phyloP scores from a whole-genome alignment of 2,888 invertebrate genomes.

The Isoperla grammatica region DNA sequence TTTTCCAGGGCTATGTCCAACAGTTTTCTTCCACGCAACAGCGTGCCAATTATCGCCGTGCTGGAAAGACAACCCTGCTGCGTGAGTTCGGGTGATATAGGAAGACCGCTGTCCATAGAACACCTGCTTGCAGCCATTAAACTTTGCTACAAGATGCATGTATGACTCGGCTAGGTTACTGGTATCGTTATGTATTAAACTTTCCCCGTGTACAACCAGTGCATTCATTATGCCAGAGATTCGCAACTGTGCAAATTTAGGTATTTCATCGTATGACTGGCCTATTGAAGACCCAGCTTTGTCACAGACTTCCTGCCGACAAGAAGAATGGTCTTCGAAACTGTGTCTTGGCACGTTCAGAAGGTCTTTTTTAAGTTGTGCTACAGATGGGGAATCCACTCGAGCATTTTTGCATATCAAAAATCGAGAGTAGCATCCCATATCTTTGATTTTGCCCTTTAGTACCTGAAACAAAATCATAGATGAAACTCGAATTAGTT shows the following conservation, averaged over 20 bases:
- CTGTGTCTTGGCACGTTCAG: background rate
- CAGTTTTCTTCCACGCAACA: background rate
- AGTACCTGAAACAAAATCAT: no score
- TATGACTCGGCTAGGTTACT: background rate
- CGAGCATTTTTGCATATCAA: no score
- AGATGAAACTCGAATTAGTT: no score
- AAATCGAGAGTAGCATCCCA: no score
- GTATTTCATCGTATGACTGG: background rate
- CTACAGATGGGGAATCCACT: background rate
- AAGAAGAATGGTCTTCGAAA: background rate
- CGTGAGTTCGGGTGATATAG: background rate
- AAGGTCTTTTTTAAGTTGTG: background rate
- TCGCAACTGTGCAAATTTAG: background rate
- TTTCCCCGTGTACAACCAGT: background rate
- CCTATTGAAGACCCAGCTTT: background rate
- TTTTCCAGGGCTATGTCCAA: background rate
- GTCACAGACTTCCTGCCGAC: background rate
- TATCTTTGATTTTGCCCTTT: no score
- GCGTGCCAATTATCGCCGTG: no score
- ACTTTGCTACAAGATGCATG: background rate
- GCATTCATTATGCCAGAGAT: background rate
- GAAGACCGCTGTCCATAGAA: background rate
- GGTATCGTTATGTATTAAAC: background rate
- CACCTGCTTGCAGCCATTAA: background rate
- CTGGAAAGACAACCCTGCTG: background rate